phyloP scores from a whole-genome alignment of 2,888 invertebrate species.

The Ethmia dodecea region DNA sequence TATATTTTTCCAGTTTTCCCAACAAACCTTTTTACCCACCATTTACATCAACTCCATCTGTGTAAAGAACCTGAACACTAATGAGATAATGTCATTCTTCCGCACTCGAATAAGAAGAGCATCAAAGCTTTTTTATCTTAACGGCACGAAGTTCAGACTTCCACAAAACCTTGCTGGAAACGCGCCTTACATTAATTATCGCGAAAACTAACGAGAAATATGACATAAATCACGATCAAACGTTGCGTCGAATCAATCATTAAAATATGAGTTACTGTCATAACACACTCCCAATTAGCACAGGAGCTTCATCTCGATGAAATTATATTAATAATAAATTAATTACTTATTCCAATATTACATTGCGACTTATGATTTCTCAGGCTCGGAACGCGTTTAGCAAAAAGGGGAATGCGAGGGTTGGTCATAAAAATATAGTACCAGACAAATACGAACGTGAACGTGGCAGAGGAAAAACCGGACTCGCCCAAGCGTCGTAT shows the following conservation, averaged over 20 bases:
- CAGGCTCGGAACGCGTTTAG: constrained; percentile 29
- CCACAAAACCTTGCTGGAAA: constrained; percentile 34
- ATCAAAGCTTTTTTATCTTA: constrained; percentile 28
- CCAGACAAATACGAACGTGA: constrained; percentile 3
- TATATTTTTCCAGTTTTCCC: background rate
- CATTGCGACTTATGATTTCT: too few relatives aligned
- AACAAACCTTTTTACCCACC: background rate
- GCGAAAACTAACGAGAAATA: constrained; percentile 42
- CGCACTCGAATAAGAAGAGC: constrained; percentile 25
- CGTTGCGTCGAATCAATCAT: constrained; percentile 36
- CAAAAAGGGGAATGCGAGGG: constrained; percentile 53
- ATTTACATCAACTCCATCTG: too few relatives aligned
- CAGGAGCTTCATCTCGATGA: constrained; percentile 26
- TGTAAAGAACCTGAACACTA: constrained; percentile 16
- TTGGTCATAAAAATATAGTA: constrained; percentile 48
- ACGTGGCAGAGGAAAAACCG: constrained; percentile 50
- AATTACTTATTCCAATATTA: too few relatives aligned
- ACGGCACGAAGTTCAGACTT: constrained; percentile 24
- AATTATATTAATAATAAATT: constrained; percentile 55
- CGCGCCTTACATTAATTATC: constrained; percentile 33
- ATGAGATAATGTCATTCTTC: constrained; percentile 28
- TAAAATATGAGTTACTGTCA: constrained; percentile 39
- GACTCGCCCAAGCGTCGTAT: constrained; percentile 56
- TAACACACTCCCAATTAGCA: constrained; percentile 48
- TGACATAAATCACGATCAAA: constrained; percentile 49